Conservation (phyloP, 2,113 vertebrate genomes). For the Carassius carassius region DNA sequence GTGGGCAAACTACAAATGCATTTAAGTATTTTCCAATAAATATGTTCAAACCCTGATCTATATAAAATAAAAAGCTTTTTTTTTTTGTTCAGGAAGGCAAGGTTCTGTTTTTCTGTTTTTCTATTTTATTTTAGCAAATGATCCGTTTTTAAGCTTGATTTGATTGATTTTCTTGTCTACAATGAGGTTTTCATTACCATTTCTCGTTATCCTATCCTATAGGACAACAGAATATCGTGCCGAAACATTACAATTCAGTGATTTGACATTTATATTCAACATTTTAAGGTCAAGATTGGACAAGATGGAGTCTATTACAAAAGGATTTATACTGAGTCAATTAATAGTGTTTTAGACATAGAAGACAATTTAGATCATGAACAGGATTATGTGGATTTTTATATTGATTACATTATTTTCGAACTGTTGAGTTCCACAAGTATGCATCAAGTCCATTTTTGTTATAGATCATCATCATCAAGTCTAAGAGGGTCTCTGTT, state of each 20-base stretch:
- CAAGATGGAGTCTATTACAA: no score
- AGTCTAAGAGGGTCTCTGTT: slow-evolving; percentile 27
- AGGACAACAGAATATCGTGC: neutral
- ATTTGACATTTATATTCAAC: no score
- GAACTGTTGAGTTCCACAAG: neutral
- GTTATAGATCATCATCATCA: neutral
- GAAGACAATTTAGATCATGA: no score
- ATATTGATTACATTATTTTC: neutral
- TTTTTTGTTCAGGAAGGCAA: neutral
- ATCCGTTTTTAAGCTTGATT: neutral
- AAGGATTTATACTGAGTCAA: no score
- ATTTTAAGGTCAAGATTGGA: no score
- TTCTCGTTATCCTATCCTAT: no score
- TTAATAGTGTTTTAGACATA: no score
- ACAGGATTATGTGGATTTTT: neutral
- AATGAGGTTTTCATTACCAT: neutral
- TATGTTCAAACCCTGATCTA: neutral
- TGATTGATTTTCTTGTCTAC: neutral
- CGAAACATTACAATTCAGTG: neutral
- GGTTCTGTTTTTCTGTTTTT: neutral
- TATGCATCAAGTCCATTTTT: neutral
- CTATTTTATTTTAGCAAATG: neutral
- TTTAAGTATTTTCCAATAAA: neutral
- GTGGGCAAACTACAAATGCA: neutral
- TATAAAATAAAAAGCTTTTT: neutral